Conservation (phyloP, 2,113 vertebrate genomes). For the Gavia stellata region DNA sequence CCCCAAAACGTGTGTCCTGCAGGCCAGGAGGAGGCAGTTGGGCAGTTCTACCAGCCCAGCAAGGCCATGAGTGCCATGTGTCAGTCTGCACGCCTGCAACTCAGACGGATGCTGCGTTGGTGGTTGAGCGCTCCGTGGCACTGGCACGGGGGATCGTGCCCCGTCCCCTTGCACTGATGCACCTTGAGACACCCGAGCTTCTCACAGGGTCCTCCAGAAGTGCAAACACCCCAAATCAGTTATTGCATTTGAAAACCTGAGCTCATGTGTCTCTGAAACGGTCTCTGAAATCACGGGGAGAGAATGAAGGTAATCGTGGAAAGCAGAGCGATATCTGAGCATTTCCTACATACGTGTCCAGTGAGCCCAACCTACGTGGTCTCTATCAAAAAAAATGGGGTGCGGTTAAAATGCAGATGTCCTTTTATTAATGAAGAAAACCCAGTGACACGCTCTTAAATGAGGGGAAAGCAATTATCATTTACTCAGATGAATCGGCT, state of each 20-base stretch:
- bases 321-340: neutral
- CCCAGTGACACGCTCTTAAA: neutral
- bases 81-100: neutral
- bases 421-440: neutral
- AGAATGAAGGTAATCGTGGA: fast-evolving
- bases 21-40: neutral
- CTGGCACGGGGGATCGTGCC: neutral
- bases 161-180: neutral
- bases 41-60: neutral
- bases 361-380: neutral
- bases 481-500: neutral
- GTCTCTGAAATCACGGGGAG: neutral
- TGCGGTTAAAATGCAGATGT: neutral
- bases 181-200: neutral
- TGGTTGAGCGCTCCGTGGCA: neutral
- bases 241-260: too few species aligned
- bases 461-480: neutral
- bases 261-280: neutral
- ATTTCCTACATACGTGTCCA: neutral
- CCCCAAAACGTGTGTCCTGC: fast-evolving
- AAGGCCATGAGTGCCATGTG: neutral
- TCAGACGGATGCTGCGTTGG: neutral
- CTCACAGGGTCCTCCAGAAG: neutral
- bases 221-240: neutral
- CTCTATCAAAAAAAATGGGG: neutral